Base-by-base conservation (phyloP, 2,797 vertebrate species). In the Chanos chanos region DNA sequence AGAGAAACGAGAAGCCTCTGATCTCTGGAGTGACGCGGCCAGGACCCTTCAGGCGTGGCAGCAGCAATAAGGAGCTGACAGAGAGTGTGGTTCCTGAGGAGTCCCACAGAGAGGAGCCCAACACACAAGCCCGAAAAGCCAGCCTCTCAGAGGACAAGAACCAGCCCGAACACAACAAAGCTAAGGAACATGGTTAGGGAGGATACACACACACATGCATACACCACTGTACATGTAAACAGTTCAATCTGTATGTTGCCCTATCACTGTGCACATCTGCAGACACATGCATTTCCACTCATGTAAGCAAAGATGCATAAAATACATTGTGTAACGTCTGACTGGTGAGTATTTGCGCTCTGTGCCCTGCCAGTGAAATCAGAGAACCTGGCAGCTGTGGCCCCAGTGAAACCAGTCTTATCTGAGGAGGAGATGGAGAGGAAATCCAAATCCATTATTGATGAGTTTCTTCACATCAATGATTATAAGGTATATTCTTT, bases 391-490 rank as follows among this genome's bases (percentile, higher is more conserved):
- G 59, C 75, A 58, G 66, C 80, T 64, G 83, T 79, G 41, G 81
- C 31, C 12, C 76, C 83, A n/a, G 91, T 92, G 62, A 92, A 86
- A 78, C 77, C 88, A 27, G 70, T 71, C 0, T 64, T 94, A 44
- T 90, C 94, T 34, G 94, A 95, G 64, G 94, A 94, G 58, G 94
- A 96, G 73, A 80, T 96, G 28, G 93, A 94, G 81, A 92, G 91
- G 71, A 99, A 96, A 73, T 96, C 90, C 54, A 94, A 88, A 81
- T 89, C 96, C 64, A 97, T 99, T 75, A 93, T 99, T 62, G 96
- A 99, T 48, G 97, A 99, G 80, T 99, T 97, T 81, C 88, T 99
- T 71, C 96, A 99, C 84, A 97, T 99, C 80, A 97, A 94, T 10
- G 97, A 99, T 84, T 93, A 90, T 77, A 97, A 97, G 94, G 97